Percentiles rank a stretch among this genome's conserved stretches.
phyloP scores from a whole-genome alignment of 2,888 invertebrate genomes.

The Eilema sororculum region DNA sequence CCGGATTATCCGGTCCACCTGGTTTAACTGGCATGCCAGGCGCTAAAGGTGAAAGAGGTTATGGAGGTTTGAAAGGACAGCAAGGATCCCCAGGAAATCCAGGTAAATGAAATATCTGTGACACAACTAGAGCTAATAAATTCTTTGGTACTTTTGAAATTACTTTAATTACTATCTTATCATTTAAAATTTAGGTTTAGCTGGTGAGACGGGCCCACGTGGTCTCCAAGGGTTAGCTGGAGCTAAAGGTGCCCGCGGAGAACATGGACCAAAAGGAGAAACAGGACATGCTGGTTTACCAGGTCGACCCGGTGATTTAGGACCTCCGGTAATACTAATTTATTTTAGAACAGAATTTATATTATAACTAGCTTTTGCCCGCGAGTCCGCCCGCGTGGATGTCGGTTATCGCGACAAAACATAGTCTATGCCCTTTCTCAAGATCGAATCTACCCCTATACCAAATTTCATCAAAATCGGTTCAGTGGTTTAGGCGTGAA shows the following conservation, averaged over 20 bases:
- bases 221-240: constrained; percentile 89
- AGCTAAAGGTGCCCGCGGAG: constrained; percentile 91
- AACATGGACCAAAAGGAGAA: constrained; percentile 92
- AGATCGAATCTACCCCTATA: no score
- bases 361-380: no score
- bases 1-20: constrained; percentile 90
- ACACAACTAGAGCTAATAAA: neutral
- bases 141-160: neutral
- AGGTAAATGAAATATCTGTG: constrained; percentile 66
- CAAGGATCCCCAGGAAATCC: constrained; percentile 89
- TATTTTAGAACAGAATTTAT: neutral
- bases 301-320: constrained; percentile 92
- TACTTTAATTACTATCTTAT: neutral
- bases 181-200: constrained; percentile 74
- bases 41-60: constrained; percentile 91
- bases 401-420: no score
- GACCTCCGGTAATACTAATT: constrained; percentile 86
- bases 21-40: constrained; percentile 91
- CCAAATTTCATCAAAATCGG: no score
- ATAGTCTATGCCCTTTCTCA: no score
- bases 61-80: constrained; percentile 90
- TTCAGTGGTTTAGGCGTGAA: no score
- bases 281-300: constrained; percentile 91
- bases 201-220: constrained; percentile 89
- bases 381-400: no score